Evolutionary conservation across 2,797 vertebrate genomes (phyloP), one percentile per base, ranked within the genome.

Genomic region (Hypotaenidia okinawae): DNA sequence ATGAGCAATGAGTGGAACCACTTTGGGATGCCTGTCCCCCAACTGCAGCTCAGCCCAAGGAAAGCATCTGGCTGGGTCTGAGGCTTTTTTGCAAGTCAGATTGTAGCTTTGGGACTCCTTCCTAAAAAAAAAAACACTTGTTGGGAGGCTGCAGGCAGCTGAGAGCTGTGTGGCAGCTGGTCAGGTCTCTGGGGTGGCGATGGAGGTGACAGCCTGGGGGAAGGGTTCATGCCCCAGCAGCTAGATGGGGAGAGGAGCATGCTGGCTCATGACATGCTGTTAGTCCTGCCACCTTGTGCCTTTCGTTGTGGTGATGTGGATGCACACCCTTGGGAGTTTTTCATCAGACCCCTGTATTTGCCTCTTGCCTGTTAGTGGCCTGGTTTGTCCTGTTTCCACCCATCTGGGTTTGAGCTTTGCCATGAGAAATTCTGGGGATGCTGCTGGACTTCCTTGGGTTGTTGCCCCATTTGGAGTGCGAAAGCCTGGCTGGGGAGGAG

Each of bases 1-100:
- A 33, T 2, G 49, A 35, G 22, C 0, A 1, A 6, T 5, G 43
- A 37, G 35, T 18, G 35, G 45, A 61, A n/a, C 24, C 0, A 0
- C 21, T 73, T 43, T 9, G 64, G 37, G 55, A 10, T 35, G 19
- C 19, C 72, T 2, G 1, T 52, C 11, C 17, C 22, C 8, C 6
- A 18, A 8, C 33, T 10, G 21, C 86, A 75, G 74, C 78, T 63
- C 63, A 49, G 63, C 63, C 35, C 45, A 13, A 39, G 33, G 59
- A 11, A 10, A 61, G 74, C 47, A 45, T 33, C 25, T 0, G 0
- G 5, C 15, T 2, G 2, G 18, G 10, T n/a, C 35, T 4, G 73
- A 23, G 16, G 3, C 15, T 28, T 49, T 37, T 66, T 32, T 35
- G 21, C 13, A 8, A 0, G 1, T 74, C 9, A 5, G 54, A 35